These are phyloP conservation scores for Drosophila anomalata DNA, from an alignment of 2,888 invertebrate species.

Conservation along the genomic window DNA sequence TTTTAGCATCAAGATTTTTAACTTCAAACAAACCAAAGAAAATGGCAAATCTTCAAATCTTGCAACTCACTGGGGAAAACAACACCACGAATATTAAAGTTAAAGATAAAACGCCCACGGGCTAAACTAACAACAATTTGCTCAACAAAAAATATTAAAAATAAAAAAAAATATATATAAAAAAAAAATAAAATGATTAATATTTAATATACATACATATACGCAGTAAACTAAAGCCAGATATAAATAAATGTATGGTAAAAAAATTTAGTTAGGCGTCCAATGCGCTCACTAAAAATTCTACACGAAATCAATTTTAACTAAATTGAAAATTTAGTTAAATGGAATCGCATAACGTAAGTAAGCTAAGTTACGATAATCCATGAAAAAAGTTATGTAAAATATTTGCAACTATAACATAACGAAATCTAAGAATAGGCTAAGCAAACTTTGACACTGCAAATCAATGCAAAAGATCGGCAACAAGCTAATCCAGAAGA, in stretches of 20 bases:
- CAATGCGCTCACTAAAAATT: slow-evolving; percentile 54
- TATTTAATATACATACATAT: slow-evolving; percentile 55
- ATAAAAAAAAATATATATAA: slow-evolving; percentile 7
- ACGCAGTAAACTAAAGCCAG: slow-evolving; percentile 35
- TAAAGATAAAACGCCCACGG: slow-evolving; percentile 52
- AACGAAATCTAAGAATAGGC: slow-evolving; percentile 60
- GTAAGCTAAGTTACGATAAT: slow-evolving; percentile 49
- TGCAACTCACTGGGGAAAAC: slow-evolving; percentile 81
- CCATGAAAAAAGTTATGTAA: slow-evolving; percentile 61
- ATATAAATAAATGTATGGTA: slow-evolving; percentile 35
- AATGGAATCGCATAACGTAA: slow-evolving; percentile 57
- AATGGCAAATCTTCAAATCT: slow-evolving; percentile 54
- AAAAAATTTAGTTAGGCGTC: slow-evolving; percentile 57
- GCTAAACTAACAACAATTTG: slow-evolving; percentile 57
- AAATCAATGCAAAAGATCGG: slow-evolving; percentile 49
- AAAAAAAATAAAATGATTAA: slow-evolving; percentile 34
- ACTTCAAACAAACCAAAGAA: slow-evolving; percentile 54
- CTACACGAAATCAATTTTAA: slow-evolving; percentile 65
- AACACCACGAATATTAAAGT: slow-evolving; percentile 80
- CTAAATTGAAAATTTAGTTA: slow-evolving; percentile 72
- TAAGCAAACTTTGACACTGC: slow-evolving; percentile 63
- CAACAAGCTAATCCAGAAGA: slow-evolving; percentile 18
- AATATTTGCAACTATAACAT: slow-evolving; percentile 67
- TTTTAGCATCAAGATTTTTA: slow-evolving; percentile 74
- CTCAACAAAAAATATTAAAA: slow-evolving; percentile 27